Conservation (phyloP, 2,888 invertebrate genomes). For the Agriopis leucophaearia region DNA sequence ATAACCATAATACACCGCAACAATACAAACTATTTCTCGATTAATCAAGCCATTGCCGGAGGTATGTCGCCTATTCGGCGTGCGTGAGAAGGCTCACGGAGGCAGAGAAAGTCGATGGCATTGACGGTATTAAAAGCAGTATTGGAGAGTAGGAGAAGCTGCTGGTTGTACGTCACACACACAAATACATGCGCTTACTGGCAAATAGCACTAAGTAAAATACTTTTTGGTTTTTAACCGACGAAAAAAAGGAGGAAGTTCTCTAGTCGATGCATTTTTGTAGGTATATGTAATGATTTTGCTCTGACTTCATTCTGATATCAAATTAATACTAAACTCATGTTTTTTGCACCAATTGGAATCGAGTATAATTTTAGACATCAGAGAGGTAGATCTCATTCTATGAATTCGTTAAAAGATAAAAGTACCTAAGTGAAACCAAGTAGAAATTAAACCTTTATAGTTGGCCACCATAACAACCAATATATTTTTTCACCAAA, state of each 20-base stretch:
- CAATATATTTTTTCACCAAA: not conserved
- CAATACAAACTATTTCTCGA: slow-evolving; percentile 19
- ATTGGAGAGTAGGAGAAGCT: not conserved
- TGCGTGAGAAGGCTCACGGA: slow-evolving; percentile 41
- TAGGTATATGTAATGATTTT: not conserved
- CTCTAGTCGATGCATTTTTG: too few relatives aligned
- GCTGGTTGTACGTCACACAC: not conserved
- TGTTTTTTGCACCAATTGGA: not conserved
- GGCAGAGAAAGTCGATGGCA: slow-evolving; percentile 45
- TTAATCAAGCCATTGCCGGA: slow-evolving; percentile 1
- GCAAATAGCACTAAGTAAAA: not conserved
- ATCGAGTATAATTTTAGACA: too few relatives aligned
- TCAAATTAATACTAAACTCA: not conserved
- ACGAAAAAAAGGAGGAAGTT: too few relatives aligned
- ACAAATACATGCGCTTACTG: not conserved
- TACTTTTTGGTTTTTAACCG: not conserved
- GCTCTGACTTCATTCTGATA: not conserved
- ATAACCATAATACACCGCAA: not conserved
- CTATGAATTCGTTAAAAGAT: too few relatives aligned
- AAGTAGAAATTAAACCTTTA: not conserved
- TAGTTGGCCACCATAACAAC: too few relatives aligned
- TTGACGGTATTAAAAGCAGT: slow-evolving; percentile 19
- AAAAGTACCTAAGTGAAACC: not conserved
- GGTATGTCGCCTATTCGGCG: slow-evolving; percentile 29
- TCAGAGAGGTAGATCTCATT: too few relatives aligned